Percentiles rank a stretch among this genome's conserved stretches.
Conservation (phyloP, 2,888 invertebrate species). For the Phrixothrix hirtus region DNA sequence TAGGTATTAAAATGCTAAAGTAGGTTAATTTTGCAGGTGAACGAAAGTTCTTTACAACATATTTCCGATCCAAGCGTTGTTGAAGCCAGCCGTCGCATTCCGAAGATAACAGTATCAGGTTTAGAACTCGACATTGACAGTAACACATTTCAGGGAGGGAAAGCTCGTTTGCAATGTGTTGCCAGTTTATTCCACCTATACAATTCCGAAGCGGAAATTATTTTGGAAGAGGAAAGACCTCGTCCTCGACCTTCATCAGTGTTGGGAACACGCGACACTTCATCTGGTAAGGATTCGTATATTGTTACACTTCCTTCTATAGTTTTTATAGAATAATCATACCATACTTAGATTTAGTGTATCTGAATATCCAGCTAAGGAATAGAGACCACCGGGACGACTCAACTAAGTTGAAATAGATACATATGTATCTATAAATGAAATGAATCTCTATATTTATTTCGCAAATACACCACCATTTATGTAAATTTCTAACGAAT, state of each 20-base stretch:
- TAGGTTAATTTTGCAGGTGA: constrained; percentile 42
- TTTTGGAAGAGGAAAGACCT: constrained; percentile 74
- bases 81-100: constrained; percentile 37
- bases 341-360: too few species aligned
- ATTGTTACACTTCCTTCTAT: too few species aligned
- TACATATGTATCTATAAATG: too few species aligned
- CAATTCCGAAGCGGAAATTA: constrained; percentile 64
- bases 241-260: constrained; percentile 75
- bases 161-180: constrained; percentile 67
- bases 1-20: constrained; percentile 7
- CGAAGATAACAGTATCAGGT: constrained; percentile 44
- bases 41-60: constrained; percentile 40
- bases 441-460: too few species aligned
- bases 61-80: constrained; percentile 37
- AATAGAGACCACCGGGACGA: too few species aligned
- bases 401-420: too few species aligned
- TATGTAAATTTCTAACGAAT: too few species aligned
- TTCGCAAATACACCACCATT: too few species aligned
- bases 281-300: constrained; percentile 38
- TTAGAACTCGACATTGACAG: constrained; percentile 66
- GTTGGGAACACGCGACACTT: constrained; percentile 61
- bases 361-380: too few species aligned
- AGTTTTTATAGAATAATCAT: too few species aligned
- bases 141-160: constrained; percentile 67
- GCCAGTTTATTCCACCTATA: constrained; percentile 72